These are phyloP conservation scores for Microctonus aethiopoides DNA, from an alignment of 2,888 invertebrate species.

Conservation along the genomic window DNA sequence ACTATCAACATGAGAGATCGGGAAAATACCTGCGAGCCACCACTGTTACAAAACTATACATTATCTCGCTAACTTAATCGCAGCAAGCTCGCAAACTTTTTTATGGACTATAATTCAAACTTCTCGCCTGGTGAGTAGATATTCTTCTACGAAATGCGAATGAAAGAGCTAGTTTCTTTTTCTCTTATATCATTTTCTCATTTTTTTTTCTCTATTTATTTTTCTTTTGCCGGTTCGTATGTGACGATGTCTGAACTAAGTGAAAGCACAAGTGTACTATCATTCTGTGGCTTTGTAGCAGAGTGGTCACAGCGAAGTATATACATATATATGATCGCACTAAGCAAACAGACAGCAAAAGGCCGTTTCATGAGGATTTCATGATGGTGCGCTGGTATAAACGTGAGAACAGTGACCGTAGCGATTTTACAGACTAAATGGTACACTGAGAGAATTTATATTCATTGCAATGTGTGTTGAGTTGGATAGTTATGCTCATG, in stretches of 20 bases:
- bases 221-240: not conserved
- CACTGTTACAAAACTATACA: slow-evolving; percentile 13
- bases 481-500: not conserved
- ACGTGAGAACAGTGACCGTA: slow-evolving; percentile 6
- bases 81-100: slow-evolving; percentile 56
- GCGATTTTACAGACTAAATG: slow-evolving; percentile 4
- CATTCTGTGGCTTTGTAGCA: not conserved
- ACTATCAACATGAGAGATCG: not conserved
- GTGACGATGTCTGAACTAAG: not conserved
- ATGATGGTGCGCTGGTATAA: not conserved
- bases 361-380: not conserved
- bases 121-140: slow-evolving; percentile 39
- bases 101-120: slow-evolving; percentile 58
- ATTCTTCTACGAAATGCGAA: not conserved
- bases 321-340: not conserved
- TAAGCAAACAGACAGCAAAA: not conserved
- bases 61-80: slow-evolving; percentile 57
- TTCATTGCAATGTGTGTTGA: not conserved
- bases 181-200: not conserved
- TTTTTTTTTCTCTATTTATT: slow-evolving; percentile 4
- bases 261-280: not conserved
- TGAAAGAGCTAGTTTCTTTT: too few relatives aligned
- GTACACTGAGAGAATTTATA: slow-evolving; percentile 1
- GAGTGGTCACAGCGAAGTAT: not conserved
- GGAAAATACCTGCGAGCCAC: not conserved